phyloP scores from a whole-genome alignment of 2,888 invertebrate species.

The Tuberolachnus salignus region DNA sequence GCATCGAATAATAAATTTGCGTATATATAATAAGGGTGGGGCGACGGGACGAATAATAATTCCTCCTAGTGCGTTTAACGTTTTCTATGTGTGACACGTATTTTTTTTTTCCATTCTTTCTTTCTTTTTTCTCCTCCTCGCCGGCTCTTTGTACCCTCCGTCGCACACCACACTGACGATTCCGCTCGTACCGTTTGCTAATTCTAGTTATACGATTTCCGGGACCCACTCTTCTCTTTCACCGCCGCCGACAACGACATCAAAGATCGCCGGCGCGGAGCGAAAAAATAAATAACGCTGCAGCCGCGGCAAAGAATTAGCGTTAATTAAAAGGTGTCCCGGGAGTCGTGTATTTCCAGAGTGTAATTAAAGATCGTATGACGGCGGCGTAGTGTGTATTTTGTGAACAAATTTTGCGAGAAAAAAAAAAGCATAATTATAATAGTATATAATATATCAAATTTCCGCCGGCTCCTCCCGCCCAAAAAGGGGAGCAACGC shows the following conservation, averaged over 20 bases:
- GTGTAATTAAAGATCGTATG: constrained; percentile 27
- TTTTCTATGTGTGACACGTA: not conserved
- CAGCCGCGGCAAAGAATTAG: constrained; percentile 7
- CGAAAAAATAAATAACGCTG: constrained; percentile 1
- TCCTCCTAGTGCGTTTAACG: not conserved
- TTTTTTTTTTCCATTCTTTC: constrained; percentile 19
- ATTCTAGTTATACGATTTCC: not conserved
- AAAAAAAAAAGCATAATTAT: no score
- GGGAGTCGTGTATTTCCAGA: not conserved
- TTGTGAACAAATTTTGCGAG: no score
- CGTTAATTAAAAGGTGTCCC: constrained; percentile 35
- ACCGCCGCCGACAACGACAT: not conserved
- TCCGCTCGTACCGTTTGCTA: not conserved
- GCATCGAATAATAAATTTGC: no score
- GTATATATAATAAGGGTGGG: not conserved
- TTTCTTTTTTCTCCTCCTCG: not conserved
- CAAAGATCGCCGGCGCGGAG: not conserved
- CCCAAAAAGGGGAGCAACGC: not conserved
- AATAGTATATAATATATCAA: no score
- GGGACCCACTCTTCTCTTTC: not conserved
- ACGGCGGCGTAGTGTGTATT: not conserved
- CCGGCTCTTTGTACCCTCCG: not conserved
- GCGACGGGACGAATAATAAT: not conserved
- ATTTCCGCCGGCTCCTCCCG: no score
- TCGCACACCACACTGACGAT: no score